Evolutionary conservation across 2,888 invertebrate species (phyloP).

Genomic region (Pristionchus exspectatus): DNA sequence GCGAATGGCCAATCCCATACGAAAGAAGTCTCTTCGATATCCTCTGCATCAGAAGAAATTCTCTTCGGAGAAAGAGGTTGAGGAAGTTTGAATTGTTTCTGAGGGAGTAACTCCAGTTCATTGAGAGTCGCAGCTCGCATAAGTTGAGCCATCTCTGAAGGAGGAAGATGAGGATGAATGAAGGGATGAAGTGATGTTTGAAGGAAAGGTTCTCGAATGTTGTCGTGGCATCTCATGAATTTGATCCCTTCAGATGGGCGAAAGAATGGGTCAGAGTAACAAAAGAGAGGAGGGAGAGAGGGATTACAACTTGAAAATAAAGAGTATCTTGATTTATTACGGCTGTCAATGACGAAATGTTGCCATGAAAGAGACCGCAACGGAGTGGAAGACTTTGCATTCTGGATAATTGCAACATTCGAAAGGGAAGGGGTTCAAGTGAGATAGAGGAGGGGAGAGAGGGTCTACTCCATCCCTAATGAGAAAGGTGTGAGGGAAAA

Average conservation of each 20-base stretch:
- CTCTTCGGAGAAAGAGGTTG: slow-evolving; percentile 37
- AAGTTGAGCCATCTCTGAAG: slow-evolving; percentile 29
- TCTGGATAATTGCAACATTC: background rate
- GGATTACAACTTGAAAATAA: slow-evolving; percentile 8
- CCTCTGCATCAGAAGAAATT: background rate
- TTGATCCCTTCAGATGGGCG: background rate
- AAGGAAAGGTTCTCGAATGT: background rate
- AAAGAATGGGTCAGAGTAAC: background rate
- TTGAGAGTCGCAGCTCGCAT: slow-evolving; percentile 53
- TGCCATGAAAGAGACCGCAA: background rate
- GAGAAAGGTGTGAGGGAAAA: background rate
- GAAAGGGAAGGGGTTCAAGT: background rate
- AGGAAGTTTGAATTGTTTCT: slow-evolving; percentile 48
- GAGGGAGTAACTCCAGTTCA: slow-evolving; percentile 51
- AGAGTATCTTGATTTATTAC: background rate
- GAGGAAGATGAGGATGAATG: background rate
- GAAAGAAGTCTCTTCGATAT: slow-evolving; percentile 65
- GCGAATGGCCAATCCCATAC: slow-evolving; percentile 77
- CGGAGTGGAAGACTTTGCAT: background rate
- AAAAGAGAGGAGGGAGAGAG: background rate
- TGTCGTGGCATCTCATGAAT: background rate
- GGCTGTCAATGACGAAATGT: slow-evolving; percentile 4
- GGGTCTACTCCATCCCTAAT: too few species aligned
- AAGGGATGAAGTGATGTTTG: background rate
- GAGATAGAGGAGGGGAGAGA: background rate